Percentiles rank a stretch among this genome's conserved stretches.
Evolutionary conservation across 2,113 vertebrate genomes (phyloP).

Genomic region (Butastur rufipennis): DNA sequence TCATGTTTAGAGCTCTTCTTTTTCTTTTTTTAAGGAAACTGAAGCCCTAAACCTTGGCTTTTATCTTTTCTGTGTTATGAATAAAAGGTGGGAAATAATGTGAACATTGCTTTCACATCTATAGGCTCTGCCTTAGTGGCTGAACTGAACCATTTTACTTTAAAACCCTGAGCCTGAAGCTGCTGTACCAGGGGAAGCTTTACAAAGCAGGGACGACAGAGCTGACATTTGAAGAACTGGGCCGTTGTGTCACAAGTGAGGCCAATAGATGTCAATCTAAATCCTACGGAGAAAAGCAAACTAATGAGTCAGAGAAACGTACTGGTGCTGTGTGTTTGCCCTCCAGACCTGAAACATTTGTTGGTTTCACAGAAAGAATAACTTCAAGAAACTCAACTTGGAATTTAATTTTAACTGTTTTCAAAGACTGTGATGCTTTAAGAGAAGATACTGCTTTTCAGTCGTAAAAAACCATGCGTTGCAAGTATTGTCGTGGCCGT

Average conservation of each 20-base stretch:
- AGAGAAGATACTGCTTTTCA: background rate
- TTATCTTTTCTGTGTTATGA: background rate
- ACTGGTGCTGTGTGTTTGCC: slow-evolving; percentile 5
- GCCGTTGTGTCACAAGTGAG: background rate
- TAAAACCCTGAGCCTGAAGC: background rate
- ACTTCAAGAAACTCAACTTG: background rate
- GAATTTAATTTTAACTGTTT: slow-evolving; percentile 7
- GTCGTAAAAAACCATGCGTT: background rate
- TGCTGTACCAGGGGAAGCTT: background rate
- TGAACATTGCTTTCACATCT: background rate
- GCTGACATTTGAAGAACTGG: slow-evolving; percentile 54
- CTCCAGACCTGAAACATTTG: slow-evolving; percentile 22
- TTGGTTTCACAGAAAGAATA: background rate
- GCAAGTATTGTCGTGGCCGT: background rate
- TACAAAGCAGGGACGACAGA: background rate
- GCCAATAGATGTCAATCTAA: slow-evolving; percentile 66
- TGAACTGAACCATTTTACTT: slow-evolving; percentile 1
- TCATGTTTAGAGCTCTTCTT: background rate
- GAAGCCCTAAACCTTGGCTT: background rate
- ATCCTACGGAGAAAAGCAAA: slow-evolving; percentile 43
- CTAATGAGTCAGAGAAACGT: slow-evolving; percentile 6
- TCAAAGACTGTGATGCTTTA: background rate
- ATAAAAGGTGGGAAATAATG: background rate
- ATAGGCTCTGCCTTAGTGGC: background rate
- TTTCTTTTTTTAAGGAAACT: background rate